Evolutionary conservation across 2,888 invertebrate genomes (phyloP).

Genomic region (Morpho achilles): DNA sequence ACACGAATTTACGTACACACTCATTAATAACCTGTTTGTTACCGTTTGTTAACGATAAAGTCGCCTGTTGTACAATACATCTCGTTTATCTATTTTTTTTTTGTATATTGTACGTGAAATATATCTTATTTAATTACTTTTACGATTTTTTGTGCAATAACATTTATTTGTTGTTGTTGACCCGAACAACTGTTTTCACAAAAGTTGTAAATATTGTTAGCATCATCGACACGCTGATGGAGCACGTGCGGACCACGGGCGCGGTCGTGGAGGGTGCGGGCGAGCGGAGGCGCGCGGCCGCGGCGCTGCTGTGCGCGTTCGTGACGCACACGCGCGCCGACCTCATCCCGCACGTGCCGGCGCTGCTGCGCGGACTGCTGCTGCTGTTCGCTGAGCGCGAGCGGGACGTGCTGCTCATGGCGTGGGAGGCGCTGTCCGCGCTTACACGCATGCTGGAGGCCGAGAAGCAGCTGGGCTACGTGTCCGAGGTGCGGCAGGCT

Average conservation of each 20-base stretch:
- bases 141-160: too few species aligned
- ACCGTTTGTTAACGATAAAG: too few species aligned
- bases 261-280: slow-evolving; percentile 84
- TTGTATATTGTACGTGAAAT: too few species aligned
- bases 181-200: too few species aligned
- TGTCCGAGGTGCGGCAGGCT: slow-evolving; percentile 94
- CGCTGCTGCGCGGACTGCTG: slow-evolving; percentile 91
- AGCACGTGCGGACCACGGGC: slow-evolving; percentile 81
- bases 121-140: too few species aligned
- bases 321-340: slow-evolving; percentile 94
- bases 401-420: slow-evolving; percentile 85
- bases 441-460: slow-evolving; percentile 93
- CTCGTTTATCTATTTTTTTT: too few species aligned
- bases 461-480: slow-evolving; percentile 90
- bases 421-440: slow-evolving; percentile 94
- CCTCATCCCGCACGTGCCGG: slow-evolving; percentile 91
- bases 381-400: slow-evolving; percentile 91
- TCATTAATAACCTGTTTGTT: too few species aligned
- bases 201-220: slow-evolving; percentile 47
- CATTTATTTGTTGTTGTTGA: too few species aligned
- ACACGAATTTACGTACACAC: too few species aligned
- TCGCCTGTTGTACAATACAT: too few species aligned
- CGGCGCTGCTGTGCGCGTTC: slow-evolving; percentile 93
- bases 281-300: slow-evolving; percentile 88
- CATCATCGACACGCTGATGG: slow-evolving; percentile 91